Evolutionary conservation across 2,888 invertebrate species (phyloP).

Genomic region (Chrysolina oricalcia): DNA sequence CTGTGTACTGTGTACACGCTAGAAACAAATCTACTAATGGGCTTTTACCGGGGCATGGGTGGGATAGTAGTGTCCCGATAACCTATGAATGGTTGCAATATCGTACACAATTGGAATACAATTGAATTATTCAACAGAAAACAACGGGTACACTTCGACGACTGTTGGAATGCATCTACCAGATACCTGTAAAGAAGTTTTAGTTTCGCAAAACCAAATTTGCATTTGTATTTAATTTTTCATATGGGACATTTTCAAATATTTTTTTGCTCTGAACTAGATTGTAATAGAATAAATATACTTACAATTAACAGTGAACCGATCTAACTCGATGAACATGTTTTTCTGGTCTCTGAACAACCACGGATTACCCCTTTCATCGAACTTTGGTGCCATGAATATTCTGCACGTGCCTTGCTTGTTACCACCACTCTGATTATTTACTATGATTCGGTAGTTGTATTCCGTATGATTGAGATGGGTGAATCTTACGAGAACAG

Average conservation of each 20-base stretch:
- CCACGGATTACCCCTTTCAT: conserved; percentile 80
- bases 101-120: too few relatives aligned
- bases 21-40: too few relatives aligned
- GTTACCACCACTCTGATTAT: conserved; percentile 68
- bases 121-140: too few relatives aligned
- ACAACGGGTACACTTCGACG: too few relatives aligned
- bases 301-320: conserved; percentile 79
- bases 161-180: too few relatives aligned
- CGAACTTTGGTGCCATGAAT: conserved; percentile 80
- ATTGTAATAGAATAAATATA: conserved; percentile 50
- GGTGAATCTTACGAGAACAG: conserved; percentile 77
- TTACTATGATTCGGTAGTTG: conserved; percentile 74
- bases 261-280: background rate
- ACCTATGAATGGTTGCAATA: too few relatives aligned
- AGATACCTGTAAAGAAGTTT: too few relatives aligned
- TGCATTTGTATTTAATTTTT: background rate
- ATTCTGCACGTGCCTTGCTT: conserved; percentile 79
- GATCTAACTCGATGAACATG: conserved; percentile 84
- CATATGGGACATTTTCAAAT: background rate
- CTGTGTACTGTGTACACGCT: too few relatives aligned
- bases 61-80: too few relatives aligned
- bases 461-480: conserved; percentile 86
- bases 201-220: too few relatives aligned
- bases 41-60: too few relatives aligned
- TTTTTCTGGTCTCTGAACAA: conserved; percentile 77